These are phyloP conservation scores for Myiagra hebetior DNA, from an alignment of 2,113 vertebrate genomes.

Conservation along the genomic window DNA sequence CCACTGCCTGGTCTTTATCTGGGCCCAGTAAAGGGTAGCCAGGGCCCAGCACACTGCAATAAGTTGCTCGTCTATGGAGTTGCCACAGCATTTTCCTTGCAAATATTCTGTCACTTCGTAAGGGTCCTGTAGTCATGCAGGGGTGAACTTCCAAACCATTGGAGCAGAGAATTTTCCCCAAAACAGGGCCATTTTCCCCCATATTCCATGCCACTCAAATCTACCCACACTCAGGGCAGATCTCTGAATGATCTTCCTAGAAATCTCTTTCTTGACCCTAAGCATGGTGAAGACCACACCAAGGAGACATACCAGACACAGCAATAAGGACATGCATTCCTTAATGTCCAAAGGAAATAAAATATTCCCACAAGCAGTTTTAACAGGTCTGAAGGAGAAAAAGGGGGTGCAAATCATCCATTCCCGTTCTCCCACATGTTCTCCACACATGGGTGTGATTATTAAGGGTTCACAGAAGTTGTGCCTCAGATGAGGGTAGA, in stretches of 20 bases:
- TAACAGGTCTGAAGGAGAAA: not conserved
- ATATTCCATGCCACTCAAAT: not conserved
- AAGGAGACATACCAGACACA: not conserved
- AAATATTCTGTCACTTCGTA: not conserved
- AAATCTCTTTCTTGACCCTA: not conserved
- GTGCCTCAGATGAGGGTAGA: too few relatives aligned
- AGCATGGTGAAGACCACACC: fast-evolving
- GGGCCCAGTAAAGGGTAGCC: not conserved
- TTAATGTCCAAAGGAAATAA: not conserved
- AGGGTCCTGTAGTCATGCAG: not conserved
- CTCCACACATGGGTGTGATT: not conserved
- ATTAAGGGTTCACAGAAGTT: not conserved
- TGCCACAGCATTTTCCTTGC: not conserved
- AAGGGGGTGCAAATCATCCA: not conserved
- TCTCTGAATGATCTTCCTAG: not conserved
- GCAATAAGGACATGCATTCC: not conserved
- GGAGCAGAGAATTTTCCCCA: not conserved
- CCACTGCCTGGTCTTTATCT: not conserved
- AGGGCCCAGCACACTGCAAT: not conserved
- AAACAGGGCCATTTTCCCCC: not conserved
- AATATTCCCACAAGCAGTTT: not conserved
- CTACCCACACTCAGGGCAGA: not conserved
- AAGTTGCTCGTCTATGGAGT: fast-evolving
- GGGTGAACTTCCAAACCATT: not conserved
- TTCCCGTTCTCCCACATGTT: not conserved